A percentile compares a stretch with the other conserved stretches of the same genome.
These are phyloP conservation scores for Papilio helenus DNA, from an alignment of 1,140 invertebrate species.

Conservation along the genomic window DNA sequence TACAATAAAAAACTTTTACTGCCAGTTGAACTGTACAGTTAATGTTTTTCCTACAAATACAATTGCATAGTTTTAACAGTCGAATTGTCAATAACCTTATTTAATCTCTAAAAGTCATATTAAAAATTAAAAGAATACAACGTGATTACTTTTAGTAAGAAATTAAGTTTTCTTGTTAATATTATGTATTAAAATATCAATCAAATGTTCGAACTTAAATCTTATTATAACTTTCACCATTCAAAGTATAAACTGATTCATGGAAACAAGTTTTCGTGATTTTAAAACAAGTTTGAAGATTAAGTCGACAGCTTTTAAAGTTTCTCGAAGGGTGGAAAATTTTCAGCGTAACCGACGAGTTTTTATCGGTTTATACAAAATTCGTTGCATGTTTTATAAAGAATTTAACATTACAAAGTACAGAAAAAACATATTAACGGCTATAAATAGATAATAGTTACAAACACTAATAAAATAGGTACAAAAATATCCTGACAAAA, in stretches of 20 bases:
- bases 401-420: slow-evolving; percentile 18
- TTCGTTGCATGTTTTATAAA: slow-evolving; percentile 24
- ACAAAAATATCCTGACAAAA: background rate
- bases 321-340: slow-evolving; percentile 41
- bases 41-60: too few species aligned
- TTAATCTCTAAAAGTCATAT: too few species aligned
- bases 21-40: too few species aligned
- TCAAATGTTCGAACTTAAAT: slow-evolving; percentile 59
- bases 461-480: background rate
- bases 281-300: slow-evolving; percentile 61
- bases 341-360: slow-evolving; percentile 44
- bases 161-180: slow-evolving; percentile 6
- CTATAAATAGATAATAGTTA: background rate
- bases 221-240: slow-evolving; percentile 58
- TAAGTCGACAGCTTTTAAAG: slow-evolving; percentile 50
- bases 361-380: background rate
- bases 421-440: background rate
- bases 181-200: background rate
- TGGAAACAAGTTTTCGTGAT: slow-evolving; percentile 64
- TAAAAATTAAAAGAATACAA: background rate
- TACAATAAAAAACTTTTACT: background rate
- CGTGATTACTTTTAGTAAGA: slow-evolving; percentile 9
- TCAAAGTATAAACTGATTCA: slow-evolving; percentile 53
- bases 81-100: too few species aligned
- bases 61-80: too few species aligned